Evolutionary conservation across 2,797 vertebrate genomes (phyloP), one percentile per base, ranked within the genome.

Genomic region (Microctenopoma steveboyesi): DNA sequence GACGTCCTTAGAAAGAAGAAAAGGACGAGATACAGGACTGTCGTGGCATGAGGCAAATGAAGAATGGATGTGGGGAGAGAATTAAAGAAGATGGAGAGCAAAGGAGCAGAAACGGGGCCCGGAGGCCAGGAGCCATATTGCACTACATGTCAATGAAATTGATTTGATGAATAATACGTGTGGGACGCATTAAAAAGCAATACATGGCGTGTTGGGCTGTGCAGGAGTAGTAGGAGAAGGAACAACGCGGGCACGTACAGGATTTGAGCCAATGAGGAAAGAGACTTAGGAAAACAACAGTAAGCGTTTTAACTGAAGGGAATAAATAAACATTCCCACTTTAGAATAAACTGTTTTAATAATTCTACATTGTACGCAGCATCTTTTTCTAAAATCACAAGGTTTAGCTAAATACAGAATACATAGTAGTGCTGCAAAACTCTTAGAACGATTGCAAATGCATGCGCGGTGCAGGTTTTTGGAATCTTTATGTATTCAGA

Each of bases 401-500:
- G 73, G 68, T 49, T 68, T 78, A 75, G 78, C 70, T 69, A 73
- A 80, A 68, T 49, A 53, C 28, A 64, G 46, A 64, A 65, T 49
- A 56, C 27, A 61, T 39, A 64, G 35, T 37, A 33, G 7, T 48
- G 16, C 43, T 64, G 60, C 56, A 35, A 60, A 69, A 52, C 63
- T 71, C 9, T 1, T 43, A n/a, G 69, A 82, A 69, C 66, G 16
- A 69, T 57, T 82, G 55, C 51, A 86, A 72, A 85, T 86, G 1
- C 80, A 81, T 85, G 53, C 66, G 62, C 3, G 16, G 39, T 54
- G 76, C 69, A 74, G 59, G 27, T 72, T 71, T 64, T 43, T n/a
- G 52, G 56, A 50, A 56, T 75, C 57, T 73, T 70, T 76, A 65
- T 80, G 77, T 69, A 76, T 81, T 72, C 77, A 82, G 75, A 12